phyloP scores from a whole-genome alignment of 2,113 vertebrate species.

The Mus pahari region DNA sequence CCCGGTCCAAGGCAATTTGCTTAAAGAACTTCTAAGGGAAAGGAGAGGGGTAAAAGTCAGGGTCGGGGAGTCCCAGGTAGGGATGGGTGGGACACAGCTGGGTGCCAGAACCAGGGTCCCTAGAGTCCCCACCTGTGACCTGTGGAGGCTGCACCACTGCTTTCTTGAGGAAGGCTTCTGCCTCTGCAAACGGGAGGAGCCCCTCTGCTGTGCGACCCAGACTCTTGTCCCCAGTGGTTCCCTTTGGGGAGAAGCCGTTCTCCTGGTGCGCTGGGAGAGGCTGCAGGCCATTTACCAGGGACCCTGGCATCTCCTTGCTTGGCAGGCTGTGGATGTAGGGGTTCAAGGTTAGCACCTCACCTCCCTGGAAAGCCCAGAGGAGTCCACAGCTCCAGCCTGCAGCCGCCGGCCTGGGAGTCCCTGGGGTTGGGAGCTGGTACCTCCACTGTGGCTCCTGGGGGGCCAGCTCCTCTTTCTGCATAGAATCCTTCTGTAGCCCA shows the following conservation, averaged over 20 bases:
- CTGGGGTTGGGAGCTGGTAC: slow-evolving; percentile 55
- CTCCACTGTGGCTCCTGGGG: slow-evolving; percentile 83
- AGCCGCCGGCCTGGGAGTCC: background rate
- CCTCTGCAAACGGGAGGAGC: slow-evolving; percentile 92
- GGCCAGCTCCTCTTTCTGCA: slow-evolving; percentile 64
- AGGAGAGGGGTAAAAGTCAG: background rate
- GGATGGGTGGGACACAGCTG: background rate
- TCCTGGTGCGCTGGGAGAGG: slow-evolving; percentile 88
- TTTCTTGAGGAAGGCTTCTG: slow-evolving; percentile 94
- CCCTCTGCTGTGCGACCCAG: slow-evolving; percentile 87
- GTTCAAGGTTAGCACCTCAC: background rate
- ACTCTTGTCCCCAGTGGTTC: slow-evolving; percentile 89
- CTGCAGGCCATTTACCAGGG: slow-evolving; percentile 93
- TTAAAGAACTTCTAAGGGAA: slow-evolving; percentile 87
- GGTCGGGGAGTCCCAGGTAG: background rate
- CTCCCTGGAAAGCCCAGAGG: background rate
- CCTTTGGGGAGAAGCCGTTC: slow-evolving; percentile 92
- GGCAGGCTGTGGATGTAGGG: slow-evolving; percentile 83
- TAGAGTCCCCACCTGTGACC: slow-evolving; percentile 93
- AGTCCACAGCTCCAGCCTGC: background rate
- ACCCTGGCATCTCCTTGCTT: slow-evolving; percentile 75
- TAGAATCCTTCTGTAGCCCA: slow-evolving; percentile 72
- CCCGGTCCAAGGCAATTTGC: slow-evolving; percentile 61
- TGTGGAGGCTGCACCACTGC: slow-evolving; percentile 93
- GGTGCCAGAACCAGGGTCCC: background rate